Base-by-base conservation (phyloP, 2,113 vertebrate genomes). In the Tautogolabrus adspersus region DNA sequence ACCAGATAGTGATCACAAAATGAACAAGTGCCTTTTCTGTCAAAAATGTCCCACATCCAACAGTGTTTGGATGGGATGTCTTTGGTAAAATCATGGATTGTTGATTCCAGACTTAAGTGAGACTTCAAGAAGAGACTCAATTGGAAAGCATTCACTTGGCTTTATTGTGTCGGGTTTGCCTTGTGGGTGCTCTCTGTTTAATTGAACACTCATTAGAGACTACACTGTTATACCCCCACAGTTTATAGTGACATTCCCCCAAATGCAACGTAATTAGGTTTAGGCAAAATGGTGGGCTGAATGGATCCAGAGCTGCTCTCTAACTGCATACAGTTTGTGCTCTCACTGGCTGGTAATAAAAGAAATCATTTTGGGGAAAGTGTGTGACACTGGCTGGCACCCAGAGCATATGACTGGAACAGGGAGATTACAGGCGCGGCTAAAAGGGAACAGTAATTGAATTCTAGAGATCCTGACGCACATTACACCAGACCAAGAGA, bases 381-480 rank as follows among this genome's bases (percentile, higher is more conserved):
- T 75, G 85, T 87, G 88, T 86, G 81, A 90, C 85, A 84, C 83
- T 92, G 84, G 86, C 90, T 81, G 77, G 89, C 84, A 87, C 84
- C 83, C 85, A 88, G 85, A 87, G 86, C 88, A 75, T 77, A 87
- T 86, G 89, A 93, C 87, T 89, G 88, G 86, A 89, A 92, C 87
- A 87, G 88, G 89, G 80, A 91, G 90, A 93, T 94, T 92, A 93
- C 88, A 91, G 87, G 89, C 85, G 59, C 66, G 26, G 82, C 90
- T 92, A 92, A 93, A 92, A 93, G 81, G 84, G 90, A 93, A 85
- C 88, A 83, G 88, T 94, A 93, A 94, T 93, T 92, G 89, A 94
- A 94, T 93, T 93, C 88, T 81, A 79, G 89, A 85, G 88, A 91
- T 92, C 90, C 88, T 89, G 91, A 92, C 84, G 88, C 87, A 92